phyloP scores from a whole-genome alignment of 1,140 invertebrate genomes.

The Eriocheir sinensis region DNA sequence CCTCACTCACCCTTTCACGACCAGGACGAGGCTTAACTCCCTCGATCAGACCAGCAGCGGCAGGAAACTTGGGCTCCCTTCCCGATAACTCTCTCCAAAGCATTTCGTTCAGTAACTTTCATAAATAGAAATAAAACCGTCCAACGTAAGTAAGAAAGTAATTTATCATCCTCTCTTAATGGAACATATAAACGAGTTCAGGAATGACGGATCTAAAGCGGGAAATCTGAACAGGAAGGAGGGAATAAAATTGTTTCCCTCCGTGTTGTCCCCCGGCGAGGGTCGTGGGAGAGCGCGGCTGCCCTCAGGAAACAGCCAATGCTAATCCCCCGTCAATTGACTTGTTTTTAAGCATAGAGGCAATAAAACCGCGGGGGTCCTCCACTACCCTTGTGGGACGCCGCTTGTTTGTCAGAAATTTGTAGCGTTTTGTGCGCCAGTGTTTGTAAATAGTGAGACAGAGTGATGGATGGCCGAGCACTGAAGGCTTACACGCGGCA shows the following conservation, averaged over 20 bases:
- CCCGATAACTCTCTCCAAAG: not conserved
- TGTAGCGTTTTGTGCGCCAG: slow-evolving; percentile 45
- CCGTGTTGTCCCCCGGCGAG: not conserved
- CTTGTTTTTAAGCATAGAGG: slow-evolving; percentile 75
- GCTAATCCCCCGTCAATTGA: slow-evolving; percentile 74
- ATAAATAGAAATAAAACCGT: not conserved
- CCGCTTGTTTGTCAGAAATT: slow-evolving; percentile 62
- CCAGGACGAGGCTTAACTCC: not conserved
- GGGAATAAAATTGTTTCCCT: not conserved
- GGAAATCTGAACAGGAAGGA: not conserved
- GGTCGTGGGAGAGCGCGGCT: not conserved
- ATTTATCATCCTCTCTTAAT: not conserved
- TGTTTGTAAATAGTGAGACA: not conserved
- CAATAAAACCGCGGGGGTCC: slow-evolving; percentile 67
- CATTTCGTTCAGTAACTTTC: not conserved
- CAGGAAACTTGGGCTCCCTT: not conserved
- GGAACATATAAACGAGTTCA: not conserved
- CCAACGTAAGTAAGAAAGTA: not conserved
- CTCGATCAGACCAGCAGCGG: not conserved
- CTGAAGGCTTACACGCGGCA: not conserved
- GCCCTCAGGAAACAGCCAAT: slow-evolving; percentile 41
- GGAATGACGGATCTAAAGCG: not conserved
- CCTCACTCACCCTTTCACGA: not conserved
- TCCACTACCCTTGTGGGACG: not conserved
- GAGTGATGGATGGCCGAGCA: not conserved